Evolutionary conservation across 2,113 vertebrate species (phyloP).

Genomic region (Galeopterus variegatus): DNA sequence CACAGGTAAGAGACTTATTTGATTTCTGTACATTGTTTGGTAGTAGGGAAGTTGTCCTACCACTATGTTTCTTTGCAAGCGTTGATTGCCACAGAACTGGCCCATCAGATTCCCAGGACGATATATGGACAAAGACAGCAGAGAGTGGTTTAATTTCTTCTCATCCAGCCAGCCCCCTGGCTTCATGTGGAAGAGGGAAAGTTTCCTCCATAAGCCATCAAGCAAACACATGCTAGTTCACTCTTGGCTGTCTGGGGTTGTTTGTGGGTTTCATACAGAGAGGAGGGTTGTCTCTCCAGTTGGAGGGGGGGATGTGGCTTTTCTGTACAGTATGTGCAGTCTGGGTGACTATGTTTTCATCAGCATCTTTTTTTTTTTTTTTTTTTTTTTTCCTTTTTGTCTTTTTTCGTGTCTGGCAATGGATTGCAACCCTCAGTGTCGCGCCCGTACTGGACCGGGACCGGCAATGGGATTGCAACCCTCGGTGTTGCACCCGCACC

Average conservation of each 20-base stretch:
- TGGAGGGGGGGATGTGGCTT: background rate
- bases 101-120: background rate
- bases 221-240: background rate
- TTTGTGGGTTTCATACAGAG: background rate
- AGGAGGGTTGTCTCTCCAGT: background rate
- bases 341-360: background rate
- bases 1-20: conserved; percentile 91
- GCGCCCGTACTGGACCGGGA: no score
- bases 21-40: conserved; percentile 5
- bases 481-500: no score
- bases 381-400: no score
- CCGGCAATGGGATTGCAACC: no score
- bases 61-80: background rate
- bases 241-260: background rate
- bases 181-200: background rate
- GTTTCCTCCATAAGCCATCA: conserved; percentile 5
- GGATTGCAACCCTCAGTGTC: no score
- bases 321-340: background rate
- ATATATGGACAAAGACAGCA: background rate
- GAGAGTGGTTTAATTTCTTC: background rate
- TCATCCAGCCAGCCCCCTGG: background rate
- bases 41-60: background rate
- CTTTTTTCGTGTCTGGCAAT: no score
- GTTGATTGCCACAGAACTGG: background rate
- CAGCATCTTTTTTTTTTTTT: no score